Evolutionary conservation across 64 coral and sea anemone genomes (phyloP), one percentile per base, ranked within the genome.

Genomic region (Montipora foliosa): DNA sequence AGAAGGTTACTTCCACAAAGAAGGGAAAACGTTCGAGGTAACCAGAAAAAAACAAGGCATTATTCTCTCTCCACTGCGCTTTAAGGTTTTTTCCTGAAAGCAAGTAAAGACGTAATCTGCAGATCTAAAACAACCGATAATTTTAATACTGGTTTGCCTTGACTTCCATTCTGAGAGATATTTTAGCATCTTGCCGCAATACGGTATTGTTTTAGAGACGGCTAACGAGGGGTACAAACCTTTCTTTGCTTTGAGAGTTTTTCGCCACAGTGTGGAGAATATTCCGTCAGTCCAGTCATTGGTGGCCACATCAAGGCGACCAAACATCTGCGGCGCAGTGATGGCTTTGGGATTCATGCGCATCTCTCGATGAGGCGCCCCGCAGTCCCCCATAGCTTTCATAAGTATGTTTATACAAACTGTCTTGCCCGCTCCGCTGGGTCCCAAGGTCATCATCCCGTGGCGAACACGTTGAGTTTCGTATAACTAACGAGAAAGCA

Each of bases 301-400:
- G 8, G 95, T 97, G 11, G 95, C 88, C 9, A 97, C 95, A 72
- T 97, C 95, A 44, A 97, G 83, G 11, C 95, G 80, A 3, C 95
- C 95, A 61, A 97, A 97, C 95, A 97, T 97, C 70, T 97, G 95
- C 8, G 95, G 95, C 5, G 95, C 95, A n/a, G 95, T 97, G 68
- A 97, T 97, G 17, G 95, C 95, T 22, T 97, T 97, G 2, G 95
- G 95, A 46, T 97, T 97, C 95, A 97, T 97, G 87, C 95, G 91
- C 92, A 97, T 83, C 77, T 97, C 95, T 19, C 95, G 92, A 91
- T 97, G 95, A 76, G 95, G 95, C n/a, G 94, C 92, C 51, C 95
- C 95, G 16, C 95, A 97, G 72, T 97, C 95, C 4, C 95, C 95
- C 95, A 97, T 97, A 72, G 95, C 95, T 62, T 97, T 97, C 95